Evolutionary conservation across 1,140 invertebrate species (phyloP), one percentile per base, ranked within the genome.

Genomic region (Araneus ventricosus): DNA sequence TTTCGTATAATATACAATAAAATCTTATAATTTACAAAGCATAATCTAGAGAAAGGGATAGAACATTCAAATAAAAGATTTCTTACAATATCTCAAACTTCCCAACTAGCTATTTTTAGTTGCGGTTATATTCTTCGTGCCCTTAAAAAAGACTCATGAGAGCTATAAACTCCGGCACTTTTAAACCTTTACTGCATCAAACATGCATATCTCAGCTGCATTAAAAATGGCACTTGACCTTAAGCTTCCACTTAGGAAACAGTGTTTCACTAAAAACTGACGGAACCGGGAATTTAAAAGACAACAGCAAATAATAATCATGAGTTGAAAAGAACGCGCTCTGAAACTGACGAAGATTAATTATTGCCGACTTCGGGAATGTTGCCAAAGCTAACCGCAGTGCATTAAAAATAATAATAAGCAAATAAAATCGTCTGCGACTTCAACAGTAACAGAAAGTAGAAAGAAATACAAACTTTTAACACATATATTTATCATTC

Each of bases 261-360:
- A 20, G 20, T 34, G 70, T 75, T 75, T 30, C 30, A 37, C 30
- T 14, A 27, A 34, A 75, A 75, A 75, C 27, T 37, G 70, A 75
- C 70, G 30, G 10, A 37, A 75, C 30, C 27, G 27, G 63, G 63
- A 67, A 67, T 67, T 67, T 30, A 67, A 67, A 67, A 27, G 27
- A 67, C 63, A 67, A 67, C 63, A 67, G 17, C 45, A 52, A 52
- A 67, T 67, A 67, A 67, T 67, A 67, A 27, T 67, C n/a, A 67
- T n/a, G 27, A 75, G 70, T 75, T 37, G 70, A 34, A 34, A 63
- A 30, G 30, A 34, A 75, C 70, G 63, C 37, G 79, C 34, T 20
- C 41, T 82, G 37, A 84, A 84, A 84, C 22, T 84, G 82, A 84
- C 45, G 82, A 84, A 84, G 82, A 84, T 84, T 84, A 84, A 84